phyloP scores from a whole-genome alignment of 2,888 invertebrate species.

The Agrochola circellaris region DNA sequence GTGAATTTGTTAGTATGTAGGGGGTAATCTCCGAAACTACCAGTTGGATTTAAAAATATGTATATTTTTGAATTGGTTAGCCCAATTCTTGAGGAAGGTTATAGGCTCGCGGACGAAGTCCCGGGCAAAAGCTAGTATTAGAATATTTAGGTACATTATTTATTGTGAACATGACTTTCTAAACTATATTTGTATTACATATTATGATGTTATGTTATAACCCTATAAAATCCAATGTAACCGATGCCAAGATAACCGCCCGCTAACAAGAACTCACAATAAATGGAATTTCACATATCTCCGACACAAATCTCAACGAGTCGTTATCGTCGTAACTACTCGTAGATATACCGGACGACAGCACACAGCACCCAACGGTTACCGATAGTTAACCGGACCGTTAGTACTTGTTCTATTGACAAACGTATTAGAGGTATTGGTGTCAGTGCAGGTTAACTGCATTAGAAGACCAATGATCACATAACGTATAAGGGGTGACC shows the following conservation, averaged over 20 bases:
- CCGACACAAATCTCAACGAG: constrained; percentile 38
- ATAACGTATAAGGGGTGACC: too few species aligned
- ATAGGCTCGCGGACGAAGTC: too few species aligned
- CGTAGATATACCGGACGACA: constrained; percentile 3
- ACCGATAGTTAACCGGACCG: constrained; percentile 43
- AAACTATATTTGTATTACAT: neutral
- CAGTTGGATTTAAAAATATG: too few species aligned
- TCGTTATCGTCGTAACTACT: constrained; percentile 21
- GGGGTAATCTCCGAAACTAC: too few species aligned
- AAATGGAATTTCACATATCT: constrained; percentile 53
- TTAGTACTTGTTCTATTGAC: constrained; percentile 53
- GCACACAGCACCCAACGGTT: constrained; percentile 37
- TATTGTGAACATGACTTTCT: too few species aligned
- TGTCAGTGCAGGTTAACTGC: constrained; percentile 22
- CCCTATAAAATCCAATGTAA: constrained; percentile 16
- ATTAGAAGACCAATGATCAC: neutral
- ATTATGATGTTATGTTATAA: too few species aligned
- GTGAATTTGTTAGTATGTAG: too few species aligned
- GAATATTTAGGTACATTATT: neutral
- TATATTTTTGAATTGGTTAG: too few species aligned
- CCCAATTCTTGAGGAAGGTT: too few species aligned
- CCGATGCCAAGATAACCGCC: constrained; percentile 17
- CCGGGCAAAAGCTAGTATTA: neutral
- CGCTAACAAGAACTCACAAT: constrained; percentile 14
- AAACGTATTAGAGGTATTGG: constrained; percentile 24